These are phyloP conservation scores for Pangasianodon gigas DNA, from an alignment of 2,113 vertebrate genomes.

Conservation along the genomic window DNA sequence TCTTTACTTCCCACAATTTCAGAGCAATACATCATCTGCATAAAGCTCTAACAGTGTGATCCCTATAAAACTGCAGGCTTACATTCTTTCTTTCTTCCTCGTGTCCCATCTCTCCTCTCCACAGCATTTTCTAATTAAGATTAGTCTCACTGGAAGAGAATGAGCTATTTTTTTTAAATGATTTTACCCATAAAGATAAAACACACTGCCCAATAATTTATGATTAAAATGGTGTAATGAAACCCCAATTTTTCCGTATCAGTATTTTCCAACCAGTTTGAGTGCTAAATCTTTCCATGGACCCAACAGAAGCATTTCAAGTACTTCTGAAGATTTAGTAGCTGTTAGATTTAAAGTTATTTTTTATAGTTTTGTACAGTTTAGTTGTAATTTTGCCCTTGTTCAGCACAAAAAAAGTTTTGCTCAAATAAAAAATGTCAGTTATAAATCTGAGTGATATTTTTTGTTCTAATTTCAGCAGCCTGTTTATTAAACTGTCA, in stretches of 20 bases:
- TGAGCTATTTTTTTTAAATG: neutral
- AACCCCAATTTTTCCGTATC: neutral
- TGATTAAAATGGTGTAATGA: conserved; percentile 8
- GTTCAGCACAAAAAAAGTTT: neutral
- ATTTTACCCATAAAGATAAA: conserved; percentile 14
- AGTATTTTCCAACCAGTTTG: neutral
- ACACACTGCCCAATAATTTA: conserved; percentile 10
- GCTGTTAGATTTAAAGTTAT: neutral
- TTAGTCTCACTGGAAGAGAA: neutral
- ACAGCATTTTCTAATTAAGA: conserved; percentile 45
- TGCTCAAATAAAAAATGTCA: neutral
- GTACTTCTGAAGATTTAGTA: neutral
- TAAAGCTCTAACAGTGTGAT: neutral
- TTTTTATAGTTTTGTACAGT: neutral
- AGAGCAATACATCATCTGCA: neutral
- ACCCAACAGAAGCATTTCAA: conserved; percentile 4
- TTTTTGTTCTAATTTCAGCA: neutral
- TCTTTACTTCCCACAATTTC: neutral
- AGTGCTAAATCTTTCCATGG: neutral
- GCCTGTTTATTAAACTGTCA: neutral
- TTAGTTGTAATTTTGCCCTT: neutral
- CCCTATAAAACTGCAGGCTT: neutral
- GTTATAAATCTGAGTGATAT: neutral
- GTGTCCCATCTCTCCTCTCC: conserved; percentile 2
- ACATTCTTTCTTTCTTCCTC: neutral